Percentiles rank a stretch among this genome's conserved stretches.
These are phyloP conservation scores for Standfussiana lucernea DNA, from an alignment of 2,888 invertebrate species.

Conservation along the genomic window DNA sequence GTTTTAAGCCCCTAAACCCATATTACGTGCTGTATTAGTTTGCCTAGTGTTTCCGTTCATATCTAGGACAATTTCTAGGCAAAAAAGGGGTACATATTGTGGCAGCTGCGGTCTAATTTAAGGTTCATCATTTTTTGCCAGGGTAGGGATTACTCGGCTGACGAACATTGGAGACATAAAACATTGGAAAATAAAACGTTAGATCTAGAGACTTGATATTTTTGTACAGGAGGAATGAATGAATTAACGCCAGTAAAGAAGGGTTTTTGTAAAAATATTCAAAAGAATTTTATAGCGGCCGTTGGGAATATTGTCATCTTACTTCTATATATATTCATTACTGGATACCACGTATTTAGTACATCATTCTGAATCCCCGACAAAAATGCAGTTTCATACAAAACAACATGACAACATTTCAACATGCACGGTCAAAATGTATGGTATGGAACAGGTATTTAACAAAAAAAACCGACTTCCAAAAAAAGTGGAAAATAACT, in stretches of 20 bases:
- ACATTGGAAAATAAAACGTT: not conserved
- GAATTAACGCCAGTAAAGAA: not conserved
- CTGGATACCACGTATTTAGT: too few relatives aligned
- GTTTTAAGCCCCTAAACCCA: constrained; percentile 46
- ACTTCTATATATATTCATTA: too few relatives aligned
- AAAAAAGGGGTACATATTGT: not conserved
- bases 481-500: too few relatives aligned
- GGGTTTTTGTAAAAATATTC: not conserved
- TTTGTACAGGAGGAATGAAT: not conserved
- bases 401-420: too few relatives aligned
- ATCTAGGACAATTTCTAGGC: constrained; percentile 22
- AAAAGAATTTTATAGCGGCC: not conserved
- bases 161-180: not conserved
- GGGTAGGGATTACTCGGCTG: not conserved
- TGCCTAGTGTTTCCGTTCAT: constrained; percentile 18
- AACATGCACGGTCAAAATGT: too few relatives aligned
- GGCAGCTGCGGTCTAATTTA: not conserved
- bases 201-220: not conserved
- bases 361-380: too few relatives aligned
- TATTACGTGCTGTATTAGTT: constrained; percentile 42
- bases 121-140: not conserved
- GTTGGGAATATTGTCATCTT: not conserved
- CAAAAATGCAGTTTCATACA: too few relatives aligned
- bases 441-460: too few relatives aligned
- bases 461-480: too few relatives aligned